Conservation (phyloP, 37 sponge, comb jelly and placozoan genomes). For the Diacarnus erythraeanus region DNA sequence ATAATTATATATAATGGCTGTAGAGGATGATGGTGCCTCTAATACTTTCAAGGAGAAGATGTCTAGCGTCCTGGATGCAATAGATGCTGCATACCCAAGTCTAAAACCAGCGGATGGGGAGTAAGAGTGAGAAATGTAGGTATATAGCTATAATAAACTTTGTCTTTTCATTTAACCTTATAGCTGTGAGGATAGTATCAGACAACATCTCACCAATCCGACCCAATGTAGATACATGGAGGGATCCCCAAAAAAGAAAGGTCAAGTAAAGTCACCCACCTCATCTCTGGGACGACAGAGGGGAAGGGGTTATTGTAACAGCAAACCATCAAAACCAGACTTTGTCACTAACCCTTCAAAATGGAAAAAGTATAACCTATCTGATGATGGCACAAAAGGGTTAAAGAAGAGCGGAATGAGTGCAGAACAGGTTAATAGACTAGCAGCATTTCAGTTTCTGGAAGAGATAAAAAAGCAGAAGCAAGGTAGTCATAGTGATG, state of each 20-base stretch:
- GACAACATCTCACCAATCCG: not conserved
- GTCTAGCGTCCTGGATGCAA: constrained; percentile 4
- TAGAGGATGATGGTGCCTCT: not conserved
- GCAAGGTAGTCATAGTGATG: not conserved
- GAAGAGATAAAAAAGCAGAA: constrained; percentile 33
- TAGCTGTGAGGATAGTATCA: too few relatives aligned
- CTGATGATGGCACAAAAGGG: constrained; percentile 39
- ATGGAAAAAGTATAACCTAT: constrained; percentile 66
- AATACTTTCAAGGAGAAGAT: constrained; percentile 1
- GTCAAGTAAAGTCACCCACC: too few relatives aligned
- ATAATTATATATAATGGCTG: not conserved
- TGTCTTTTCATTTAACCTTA: too few relatives aligned
- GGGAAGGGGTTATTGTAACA: not conserved
- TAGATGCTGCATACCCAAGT: not conserved
- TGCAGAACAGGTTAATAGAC: constrained; percentile 50
- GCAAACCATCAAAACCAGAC: not conserved
- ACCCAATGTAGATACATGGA: not conserved
- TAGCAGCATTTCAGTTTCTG: constrained; percentile 55
- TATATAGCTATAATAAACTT: too few relatives aligned
- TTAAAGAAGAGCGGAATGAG: constrained; percentile 17
- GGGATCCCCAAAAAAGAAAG: not conserved
- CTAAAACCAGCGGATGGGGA: not conserved
- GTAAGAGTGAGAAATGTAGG: not conserved
- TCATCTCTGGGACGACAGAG: too few relatives aligned
- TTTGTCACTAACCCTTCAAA: constrained; percentile 4